phyloP scores from a whole-genome alignment of 2,113 vertebrate genomes.

The Seriola rivoliana region DNA sequence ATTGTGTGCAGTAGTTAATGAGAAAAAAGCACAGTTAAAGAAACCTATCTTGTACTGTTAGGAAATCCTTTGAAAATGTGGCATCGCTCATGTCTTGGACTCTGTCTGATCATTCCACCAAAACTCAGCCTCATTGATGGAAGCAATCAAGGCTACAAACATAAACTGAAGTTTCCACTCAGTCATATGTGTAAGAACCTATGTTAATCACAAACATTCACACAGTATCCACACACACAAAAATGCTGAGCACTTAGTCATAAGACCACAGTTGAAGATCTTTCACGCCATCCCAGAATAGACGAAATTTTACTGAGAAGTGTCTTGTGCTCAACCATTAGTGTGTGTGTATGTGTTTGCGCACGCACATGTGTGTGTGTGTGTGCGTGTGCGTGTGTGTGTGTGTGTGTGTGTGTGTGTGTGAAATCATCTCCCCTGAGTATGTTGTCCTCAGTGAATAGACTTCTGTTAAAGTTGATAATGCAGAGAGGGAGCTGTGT shows the following conservation, averaged over 20 bases:
- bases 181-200: not conserved
- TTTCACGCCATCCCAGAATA: constrained; percentile 73
- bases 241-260: constrained; percentile 52
- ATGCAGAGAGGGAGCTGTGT: constrained; percentile 47
- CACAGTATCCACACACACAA: constrained; percentile 29
- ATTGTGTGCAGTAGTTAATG: not conserved
- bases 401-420: constrained; percentile 10
- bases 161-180: not conserved
- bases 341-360: constrained; percentile 26
- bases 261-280: constrained; percentile 56
- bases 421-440: constrained; percentile 46
- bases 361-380: not conserved
- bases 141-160: not conserved
- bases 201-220: constrained; percentile 26
- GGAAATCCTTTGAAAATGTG: not conserved
- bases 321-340: constrained; percentile 57
- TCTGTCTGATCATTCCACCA: not conserved
- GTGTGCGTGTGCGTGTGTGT: constrained; percentile 34
- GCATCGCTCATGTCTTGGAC: not conserved
- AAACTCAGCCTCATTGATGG: not conserved
- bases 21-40: not conserved
- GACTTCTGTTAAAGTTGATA: constrained; percentile 54
- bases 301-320: constrained; percentile 43
- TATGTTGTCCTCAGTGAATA: constrained; percentile 49
- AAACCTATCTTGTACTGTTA: not conserved